A percentile compares a stretch with the other conserved stretches of the same genome.
phyloP scores from a whole-genome alignment of 1,140 invertebrate genomes.

The Drosophila malerkotliana region DNA sequence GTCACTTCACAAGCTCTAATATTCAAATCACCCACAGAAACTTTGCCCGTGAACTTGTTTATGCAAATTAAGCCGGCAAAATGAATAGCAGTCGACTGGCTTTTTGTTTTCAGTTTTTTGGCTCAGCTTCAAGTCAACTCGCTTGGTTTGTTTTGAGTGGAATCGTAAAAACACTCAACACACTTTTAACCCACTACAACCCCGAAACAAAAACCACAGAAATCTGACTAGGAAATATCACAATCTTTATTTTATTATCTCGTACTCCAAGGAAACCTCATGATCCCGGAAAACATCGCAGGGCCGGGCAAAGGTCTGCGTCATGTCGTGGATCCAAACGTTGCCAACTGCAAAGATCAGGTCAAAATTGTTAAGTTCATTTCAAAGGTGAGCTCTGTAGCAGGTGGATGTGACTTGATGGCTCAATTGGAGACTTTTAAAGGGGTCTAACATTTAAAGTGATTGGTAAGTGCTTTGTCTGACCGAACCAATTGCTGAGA shows the following conservation, averaged over 20 bases:
- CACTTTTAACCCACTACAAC: conserved; percentile 29
- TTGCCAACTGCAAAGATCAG: conserved; percentile 90
- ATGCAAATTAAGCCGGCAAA: conserved; percentile 70
- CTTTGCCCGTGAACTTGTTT: conserved; percentile 79
- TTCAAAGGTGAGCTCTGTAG: conserved; percentile 88
- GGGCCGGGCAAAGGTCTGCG: conserved; percentile 93
- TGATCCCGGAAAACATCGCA: conserved; percentile 86
- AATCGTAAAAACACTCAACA: conserved; percentile 24
- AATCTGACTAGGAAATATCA: conserved; percentile 16
- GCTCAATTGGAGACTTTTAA: not conserved
- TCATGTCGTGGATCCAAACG: conserved; percentile 96
- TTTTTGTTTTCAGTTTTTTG: conserved; percentile 6
- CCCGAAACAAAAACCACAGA: not conserved
- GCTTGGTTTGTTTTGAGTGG: conserved; percentile 19
- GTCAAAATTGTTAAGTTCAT: conserved; percentile 25
- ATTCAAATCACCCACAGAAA: conserved; percentile 69
- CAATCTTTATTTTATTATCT: conserved; percentile 69
- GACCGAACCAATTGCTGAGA: not conserved
- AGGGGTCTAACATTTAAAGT: not conserved
- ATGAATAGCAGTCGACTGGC: conserved; percentile 35
- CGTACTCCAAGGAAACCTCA: conserved; percentile 64
- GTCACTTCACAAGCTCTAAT: conserved; percentile 43
- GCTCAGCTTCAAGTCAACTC: conserved; percentile 9
- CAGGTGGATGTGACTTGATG: not conserved
- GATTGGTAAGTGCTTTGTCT: not conserved